These are phyloP conservation scores for Nesometra sesokonis DNA, from an alignment of 35 echinoderm and acorn worm genomes.

Conservation along the genomic window DNA sequence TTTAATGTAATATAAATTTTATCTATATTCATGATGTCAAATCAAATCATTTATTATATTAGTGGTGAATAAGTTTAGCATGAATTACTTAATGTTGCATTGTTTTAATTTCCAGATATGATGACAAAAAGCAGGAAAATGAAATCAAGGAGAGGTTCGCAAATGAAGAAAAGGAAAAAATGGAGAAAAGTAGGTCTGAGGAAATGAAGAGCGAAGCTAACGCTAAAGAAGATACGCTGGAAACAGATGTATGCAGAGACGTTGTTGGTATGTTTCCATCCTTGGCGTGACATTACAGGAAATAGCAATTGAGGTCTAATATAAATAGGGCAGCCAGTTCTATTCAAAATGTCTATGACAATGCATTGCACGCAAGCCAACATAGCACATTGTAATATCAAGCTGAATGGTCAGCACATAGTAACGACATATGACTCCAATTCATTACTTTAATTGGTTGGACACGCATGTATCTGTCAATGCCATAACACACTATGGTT, in stretches of 20 bases:
- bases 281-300: neutral
- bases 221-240: neutral
- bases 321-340: neutral
- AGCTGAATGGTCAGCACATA: neutral
- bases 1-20: too few species aligned
- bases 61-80: too few species aligned
- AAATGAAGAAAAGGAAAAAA: neutral
- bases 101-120: too few species aligned
- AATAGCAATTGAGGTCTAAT: neutral
- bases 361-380: neutral
- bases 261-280: neutral
- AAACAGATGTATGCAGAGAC: neutral
- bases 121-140: constrained; percentile 15
- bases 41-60: too few species aligned
- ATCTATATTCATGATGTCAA: too few species aligned
- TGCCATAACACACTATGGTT: too few species aligned
- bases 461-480: too few species aligned
- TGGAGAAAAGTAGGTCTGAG: neutral
- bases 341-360: neutral
- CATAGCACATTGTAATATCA: neutral
- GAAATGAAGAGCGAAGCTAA: neutral
- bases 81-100: too few species aligned
- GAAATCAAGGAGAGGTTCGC: neutral
- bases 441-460: neutral
- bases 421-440: neutral